phyloP scores from a whole-genome alignment of 2,888 invertebrate species.

The Nysson spinosus region DNA sequence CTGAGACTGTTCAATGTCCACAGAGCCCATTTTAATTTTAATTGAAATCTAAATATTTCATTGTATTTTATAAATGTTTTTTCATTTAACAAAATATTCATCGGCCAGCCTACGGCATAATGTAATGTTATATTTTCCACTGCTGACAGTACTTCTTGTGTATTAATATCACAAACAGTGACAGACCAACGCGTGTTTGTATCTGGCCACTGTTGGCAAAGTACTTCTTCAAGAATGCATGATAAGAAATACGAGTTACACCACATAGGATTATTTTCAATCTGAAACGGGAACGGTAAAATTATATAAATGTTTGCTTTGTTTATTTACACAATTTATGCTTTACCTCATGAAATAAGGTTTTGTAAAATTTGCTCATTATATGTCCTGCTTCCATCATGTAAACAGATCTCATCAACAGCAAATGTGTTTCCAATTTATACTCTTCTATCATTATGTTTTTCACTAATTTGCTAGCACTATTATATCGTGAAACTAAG shows the following conservation, averaged over 20 bases:
- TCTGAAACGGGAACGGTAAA: constrained; percentile 66
- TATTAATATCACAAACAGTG: constrained; percentile 59
- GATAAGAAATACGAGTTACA: constrained; percentile 77
- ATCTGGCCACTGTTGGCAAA: constrained; percentile 77
- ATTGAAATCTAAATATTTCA: constrained; percentile 78
- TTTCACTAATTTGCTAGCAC: constrained; percentile 78
- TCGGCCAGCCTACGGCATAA: constrained; percentile 75
- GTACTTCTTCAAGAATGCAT: constrained; percentile 77
- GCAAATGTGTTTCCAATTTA: constrained; percentile 76
- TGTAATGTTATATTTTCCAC: constrained; percentile 70
- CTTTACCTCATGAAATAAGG: constrained; percentile 78
- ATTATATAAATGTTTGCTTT: constrained; percentile 3
- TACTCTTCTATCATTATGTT: constrained; percentile 78
- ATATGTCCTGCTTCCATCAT: constrained; percentile 79
- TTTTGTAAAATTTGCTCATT: constrained; percentile 78
- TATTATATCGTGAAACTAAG: constrained; percentile 74
- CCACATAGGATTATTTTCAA: constrained; percentile 78
- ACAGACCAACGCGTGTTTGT: constrained; percentile 74
- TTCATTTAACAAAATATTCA: constrained; percentile 73
- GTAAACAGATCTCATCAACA: constrained; percentile 78
- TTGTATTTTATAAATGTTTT: constrained; percentile 73
- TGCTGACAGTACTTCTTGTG: constrained; percentile 69
- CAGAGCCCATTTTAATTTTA: constrained; percentile 80
- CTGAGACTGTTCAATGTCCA: constrained; percentile 78
- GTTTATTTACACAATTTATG: too few relatives aligned